Evolutionary conservation across 1,140 invertebrate species (phyloP).

Genomic region (Bombus superbus): DNA sequence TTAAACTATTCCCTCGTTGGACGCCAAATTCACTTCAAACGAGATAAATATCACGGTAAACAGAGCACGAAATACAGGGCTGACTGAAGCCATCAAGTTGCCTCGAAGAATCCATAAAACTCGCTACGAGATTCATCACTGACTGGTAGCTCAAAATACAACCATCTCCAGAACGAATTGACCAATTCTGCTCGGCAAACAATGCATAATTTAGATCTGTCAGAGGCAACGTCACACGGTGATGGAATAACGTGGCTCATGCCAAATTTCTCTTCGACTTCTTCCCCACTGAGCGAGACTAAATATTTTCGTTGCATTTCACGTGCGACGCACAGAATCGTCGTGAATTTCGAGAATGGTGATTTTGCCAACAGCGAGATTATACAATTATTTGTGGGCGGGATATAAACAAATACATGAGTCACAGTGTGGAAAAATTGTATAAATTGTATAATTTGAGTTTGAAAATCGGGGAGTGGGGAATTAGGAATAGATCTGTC

Average conservation of each 20-base stretch:
- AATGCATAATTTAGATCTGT: not conserved
- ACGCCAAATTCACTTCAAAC: too few relatives aligned
- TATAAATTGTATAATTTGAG: too few relatives aligned
- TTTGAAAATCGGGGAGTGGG: accelerated
- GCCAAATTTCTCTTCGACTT: slow-evolving; percentile 2
- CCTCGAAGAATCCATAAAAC: not conserved
- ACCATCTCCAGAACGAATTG: slow-evolving; percentile 9
- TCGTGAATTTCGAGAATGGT: not conserved
- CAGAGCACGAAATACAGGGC: not conserved
- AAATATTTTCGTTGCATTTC: slow-evolving; percentile 1
- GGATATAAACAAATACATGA: not conserved
- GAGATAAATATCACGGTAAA: not conserved
- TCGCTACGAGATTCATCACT: not conserved
- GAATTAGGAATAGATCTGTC: not conserved
- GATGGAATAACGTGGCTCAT: not conserved
- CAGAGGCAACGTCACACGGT: not conserved
- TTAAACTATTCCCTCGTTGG: too few relatives aligned
- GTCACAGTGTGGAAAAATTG: not conserved
- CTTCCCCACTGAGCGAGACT: not conserved
- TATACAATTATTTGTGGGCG: not conserved
- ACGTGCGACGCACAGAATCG: not conserved
- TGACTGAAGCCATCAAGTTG: not conserved
- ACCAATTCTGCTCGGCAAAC: slow-evolving; percentile 1
- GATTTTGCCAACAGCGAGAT: not conserved
- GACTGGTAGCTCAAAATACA: slow-evolving; percentile 21